Evolutionary conservation across 2,888 invertebrate genomes (phyloP), one percentile per base, ranked within the genome.

Genomic region (Trichopoda pennipes): DNA sequence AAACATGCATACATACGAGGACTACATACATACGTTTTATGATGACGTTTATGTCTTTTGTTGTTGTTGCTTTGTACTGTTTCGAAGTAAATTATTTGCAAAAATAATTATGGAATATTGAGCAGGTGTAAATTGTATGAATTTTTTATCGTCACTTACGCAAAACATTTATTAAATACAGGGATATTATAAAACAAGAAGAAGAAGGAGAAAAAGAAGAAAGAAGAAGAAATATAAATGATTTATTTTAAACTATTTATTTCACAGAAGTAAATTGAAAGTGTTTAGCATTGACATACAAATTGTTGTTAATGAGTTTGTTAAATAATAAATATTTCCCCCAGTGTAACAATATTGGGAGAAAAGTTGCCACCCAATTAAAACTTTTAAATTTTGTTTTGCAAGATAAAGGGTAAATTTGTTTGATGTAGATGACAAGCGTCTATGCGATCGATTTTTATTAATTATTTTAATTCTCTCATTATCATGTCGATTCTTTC

Each of bases 121-220:
- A 78, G 75, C 87, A 87, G 87, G 74, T 87, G 87, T 73, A 42
- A 77, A 74, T 74, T 64, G 10, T 63, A 70, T 78, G 21, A 58
- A 74, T 75, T 51, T 79, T 82, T 82, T n/a, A 78, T 75, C 2
- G 56, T 28, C 47, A 66, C 69, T 79, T 79, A 79, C 42, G 72
- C 79, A 72, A 70, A 75, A 70, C 21, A 69, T 42, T 56, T 14
- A 28, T 17, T 19, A 56, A 51, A 55, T 47, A 44, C 21, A 44
- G 14, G 23, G 23, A 51, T 60, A 73, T 17, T 44, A 3, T 44
- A 66, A 2, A 21, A 32, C 23, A 51, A 17, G 28, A 28, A 8
- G 4, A 42, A 17, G 19, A 61, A 12, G 2, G 16, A 42, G 12
- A 28, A 28, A 28, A 28, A 28, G 28, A 28, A n/a, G n/a, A n/a